phyloP scores from a whole-genome alignment of 2,888 invertebrate species.

The Coelogynopora nodosa region DNA sequence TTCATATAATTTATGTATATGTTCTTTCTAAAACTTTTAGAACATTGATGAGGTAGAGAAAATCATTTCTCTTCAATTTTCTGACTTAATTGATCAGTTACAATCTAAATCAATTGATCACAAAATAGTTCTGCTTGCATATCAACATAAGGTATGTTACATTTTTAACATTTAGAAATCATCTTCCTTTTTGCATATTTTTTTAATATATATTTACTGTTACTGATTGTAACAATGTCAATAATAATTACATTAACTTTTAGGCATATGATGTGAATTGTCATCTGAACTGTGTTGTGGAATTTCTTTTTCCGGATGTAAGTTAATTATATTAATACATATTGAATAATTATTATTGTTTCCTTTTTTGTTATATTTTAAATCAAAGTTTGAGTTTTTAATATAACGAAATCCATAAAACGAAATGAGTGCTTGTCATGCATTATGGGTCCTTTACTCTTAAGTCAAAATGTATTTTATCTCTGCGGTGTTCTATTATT shows the following conservation, averaged over 20 bases:
- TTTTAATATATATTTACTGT: too few species aligned
- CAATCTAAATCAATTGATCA: background rate
- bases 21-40: background rate
- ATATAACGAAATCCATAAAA: too few species aligned
- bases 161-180: background rate
- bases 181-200: background rate
- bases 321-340: too few species aligned
- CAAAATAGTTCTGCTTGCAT: background rate
- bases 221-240: too few species aligned
- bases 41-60: background rate
- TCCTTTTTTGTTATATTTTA: too few species aligned
- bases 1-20: background rate
- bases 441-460: too few species aligned
- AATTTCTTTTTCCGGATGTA: constrained; percentile 52
- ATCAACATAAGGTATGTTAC: background rate
- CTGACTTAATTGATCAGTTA: background rate
- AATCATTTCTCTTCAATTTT: background rate
- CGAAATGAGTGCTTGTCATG: too few species aligned
- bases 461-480: too few species aligned
- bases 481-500: too few species aligned
- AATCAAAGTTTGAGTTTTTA: too few species aligned
- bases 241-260: too few species aligned
- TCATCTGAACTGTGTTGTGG: constrained; percentile 53
- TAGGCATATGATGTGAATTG: constrained; percentile 50
- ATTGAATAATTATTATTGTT: too few species aligned